These are phyloP conservation scores for Rhynchonycteris naso DNA, from an alignment of 2,797 vertebrate genomes.

Conservation along the genomic window DNA sequence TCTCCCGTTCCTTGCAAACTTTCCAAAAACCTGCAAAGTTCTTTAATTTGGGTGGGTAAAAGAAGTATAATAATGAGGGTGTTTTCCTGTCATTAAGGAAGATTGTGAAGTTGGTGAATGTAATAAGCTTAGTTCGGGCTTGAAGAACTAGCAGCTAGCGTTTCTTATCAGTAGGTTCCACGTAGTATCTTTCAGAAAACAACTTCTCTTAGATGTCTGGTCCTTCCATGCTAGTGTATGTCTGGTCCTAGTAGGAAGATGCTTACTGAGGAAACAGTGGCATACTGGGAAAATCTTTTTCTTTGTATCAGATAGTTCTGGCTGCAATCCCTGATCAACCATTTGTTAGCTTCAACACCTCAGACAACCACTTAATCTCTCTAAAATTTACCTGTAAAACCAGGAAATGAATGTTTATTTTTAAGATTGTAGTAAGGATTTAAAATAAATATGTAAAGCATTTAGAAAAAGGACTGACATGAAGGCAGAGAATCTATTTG, in stretches of 20 bases:
- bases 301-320: background rate
- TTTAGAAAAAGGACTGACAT: background rate
- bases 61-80: background rate
- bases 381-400: background rate
- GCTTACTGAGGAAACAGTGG: background rate
- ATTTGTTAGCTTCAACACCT: background rate
- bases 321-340: background rate
- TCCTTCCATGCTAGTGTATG: background rate
- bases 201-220: background rate
- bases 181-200: background rate
- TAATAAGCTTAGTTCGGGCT: background rate
- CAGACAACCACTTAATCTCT: background rate
- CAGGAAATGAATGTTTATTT: background rate
- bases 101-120: background rate
- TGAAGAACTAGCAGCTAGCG: background rate
- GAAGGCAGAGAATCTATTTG: background rate
- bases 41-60: background rate
- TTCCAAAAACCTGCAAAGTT: background rate
- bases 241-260: background rate
- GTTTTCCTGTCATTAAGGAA: background rate
- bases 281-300: constrained; percentile 21
- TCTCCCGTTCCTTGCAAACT: background rate
- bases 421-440: background rate
- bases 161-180: background rate
- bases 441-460: background rate